Percentiles rank a stretch among this genome's conserved stretches.
Conservation (phyloP, 2,797 vertebrate species). For the Crenichthys baileyi region DNA sequence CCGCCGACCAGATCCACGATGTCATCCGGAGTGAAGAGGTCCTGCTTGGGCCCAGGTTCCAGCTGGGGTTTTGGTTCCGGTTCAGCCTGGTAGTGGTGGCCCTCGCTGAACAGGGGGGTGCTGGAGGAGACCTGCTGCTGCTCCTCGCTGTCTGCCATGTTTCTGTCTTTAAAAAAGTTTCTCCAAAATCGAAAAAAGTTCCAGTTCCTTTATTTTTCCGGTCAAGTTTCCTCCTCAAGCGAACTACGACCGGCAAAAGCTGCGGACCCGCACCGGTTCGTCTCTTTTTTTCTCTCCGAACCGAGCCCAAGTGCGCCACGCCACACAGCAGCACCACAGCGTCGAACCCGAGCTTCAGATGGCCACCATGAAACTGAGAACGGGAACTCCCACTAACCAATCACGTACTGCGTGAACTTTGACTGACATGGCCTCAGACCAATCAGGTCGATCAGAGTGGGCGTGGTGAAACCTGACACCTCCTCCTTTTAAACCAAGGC, state of each 20-base stretch:
- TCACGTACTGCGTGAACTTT: slow-evolving; percentile 23
- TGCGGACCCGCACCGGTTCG: slow-evolving; percentile 10
- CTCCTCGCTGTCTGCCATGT: slow-evolving; percentile 81
- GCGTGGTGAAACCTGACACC: slow-evolving; percentile 34
- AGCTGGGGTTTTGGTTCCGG: slow-evolving; percentile 29
- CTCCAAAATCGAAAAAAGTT: slow-evolving; percentile 47
- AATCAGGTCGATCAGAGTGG: slow-evolving; percentile 45
- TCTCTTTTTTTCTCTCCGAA: slow-evolving; percentile 18
- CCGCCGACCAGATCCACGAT: slow-evolving; percentile 79
- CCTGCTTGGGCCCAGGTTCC: slow-evolving; percentile 30
- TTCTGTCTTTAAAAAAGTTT: slow-evolving; percentile 41
- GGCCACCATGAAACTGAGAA: slow-evolving; percentile 49
- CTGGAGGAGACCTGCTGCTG: slow-evolving; percentile 71
- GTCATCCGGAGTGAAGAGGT: slow-evolving; percentile 61
- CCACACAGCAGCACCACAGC: slow-evolving; percentile 47
- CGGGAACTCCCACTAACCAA: slow-evolving; percentile 54
- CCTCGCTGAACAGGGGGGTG: slow-evolving; percentile 60
- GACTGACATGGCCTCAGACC: slow-evolving; percentile 50
- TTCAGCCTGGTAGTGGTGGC: slow-evolving; percentile 64
- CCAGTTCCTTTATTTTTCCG: not conserved
- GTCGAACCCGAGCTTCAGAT: slow-evolving; percentile 58
- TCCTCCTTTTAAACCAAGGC: not conserved
- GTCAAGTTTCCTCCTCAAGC: not conserved
- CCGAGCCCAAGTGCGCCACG: slow-evolving; percentile 56
- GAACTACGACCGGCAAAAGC: slow-evolving; percentile 21